Evolutionary conservation across 2,113 vertebrate species (phyloP).

Genomic region (Scatophagus argus): DNA sequence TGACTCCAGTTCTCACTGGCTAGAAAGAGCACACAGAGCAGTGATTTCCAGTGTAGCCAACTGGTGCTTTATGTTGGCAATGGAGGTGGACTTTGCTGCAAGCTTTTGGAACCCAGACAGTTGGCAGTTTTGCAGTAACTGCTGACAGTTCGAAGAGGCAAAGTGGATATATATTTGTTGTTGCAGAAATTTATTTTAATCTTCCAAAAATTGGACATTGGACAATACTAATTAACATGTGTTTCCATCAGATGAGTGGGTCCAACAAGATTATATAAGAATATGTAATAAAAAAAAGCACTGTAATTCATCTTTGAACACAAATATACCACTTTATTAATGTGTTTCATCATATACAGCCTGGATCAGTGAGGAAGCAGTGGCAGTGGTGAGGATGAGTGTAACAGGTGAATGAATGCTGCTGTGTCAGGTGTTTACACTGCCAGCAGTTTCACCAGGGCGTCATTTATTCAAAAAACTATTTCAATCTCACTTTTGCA

Average conservation of each 20-base stretch:
- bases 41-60: constrained; percentile 27
- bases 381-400: background rate
- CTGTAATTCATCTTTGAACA: background rate
- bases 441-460: constrained; percentile 20
- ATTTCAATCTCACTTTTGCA: constrained; percentile 22
- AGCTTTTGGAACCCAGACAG: background rate
- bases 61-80: constrained; percentile 25
- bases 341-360: constrained; percentile 4
- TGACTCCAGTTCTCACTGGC: constrained; percentile 32
- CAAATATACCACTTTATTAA: background rate
- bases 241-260: constrained; percentile 2
- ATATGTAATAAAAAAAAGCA: background rate
- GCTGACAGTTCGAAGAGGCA: constrained; percentile 7
- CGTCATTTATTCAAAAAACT: constrained; percentile 35
- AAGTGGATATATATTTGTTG: background rate
- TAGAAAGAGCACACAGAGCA: constrained; percentile 29
- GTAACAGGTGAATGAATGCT: constrained; percentile 13
- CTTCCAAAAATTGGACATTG: background rate
- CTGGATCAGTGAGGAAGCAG: constrained; percentile 7
- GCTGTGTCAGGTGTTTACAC: background rate
- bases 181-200: background rate
- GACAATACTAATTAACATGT: background rate
- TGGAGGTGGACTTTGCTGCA: background rate
- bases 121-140: constrained; percentile 9
- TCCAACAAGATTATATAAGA: background rate